Evolutionary conservation across 2,113 vertebrate species (phyloP).

Genomic region (Limnothrissa miodon): DNA sequence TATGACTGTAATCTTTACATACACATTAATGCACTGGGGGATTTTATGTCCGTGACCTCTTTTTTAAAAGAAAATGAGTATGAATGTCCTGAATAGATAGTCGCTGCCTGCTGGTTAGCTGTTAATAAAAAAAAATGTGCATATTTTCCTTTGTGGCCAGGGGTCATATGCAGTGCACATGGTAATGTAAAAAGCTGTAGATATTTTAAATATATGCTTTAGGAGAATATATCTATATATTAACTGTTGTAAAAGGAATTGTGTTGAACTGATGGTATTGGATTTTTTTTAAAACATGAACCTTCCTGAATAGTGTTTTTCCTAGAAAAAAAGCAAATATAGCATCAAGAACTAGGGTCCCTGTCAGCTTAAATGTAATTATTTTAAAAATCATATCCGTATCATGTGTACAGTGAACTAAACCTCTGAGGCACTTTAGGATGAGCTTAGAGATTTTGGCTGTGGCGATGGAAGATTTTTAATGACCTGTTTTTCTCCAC

Average conservation of each 20-base stretch:
- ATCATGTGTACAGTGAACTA: neutral
- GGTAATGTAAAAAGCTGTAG: neutral
- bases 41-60: conserved; percentile 26
- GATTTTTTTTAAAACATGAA: neutral
- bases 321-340: neutral
- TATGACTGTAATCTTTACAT: conserved; percentile 23
- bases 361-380: neutral
- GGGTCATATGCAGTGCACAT: neutral
- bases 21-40: conserved; percentile 29
- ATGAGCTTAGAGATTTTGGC: neutral
- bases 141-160: neutral
- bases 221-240: neutral
- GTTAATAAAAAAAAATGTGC: neutral
- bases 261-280: neutral
- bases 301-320: neutral
- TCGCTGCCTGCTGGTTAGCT: neutral
- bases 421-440: neutral
- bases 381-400: neutral
- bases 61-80: neutral
- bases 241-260: neutral
- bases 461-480: conserved; percentile 34
- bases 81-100: neutral
- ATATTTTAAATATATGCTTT: neutral
- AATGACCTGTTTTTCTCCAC: conserved; percentile 41
- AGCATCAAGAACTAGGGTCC: neutral